phyloP scores from a whole-genome alignment of 2,888 invertebrate species.

The Amphiduros pacificus region DNA sequence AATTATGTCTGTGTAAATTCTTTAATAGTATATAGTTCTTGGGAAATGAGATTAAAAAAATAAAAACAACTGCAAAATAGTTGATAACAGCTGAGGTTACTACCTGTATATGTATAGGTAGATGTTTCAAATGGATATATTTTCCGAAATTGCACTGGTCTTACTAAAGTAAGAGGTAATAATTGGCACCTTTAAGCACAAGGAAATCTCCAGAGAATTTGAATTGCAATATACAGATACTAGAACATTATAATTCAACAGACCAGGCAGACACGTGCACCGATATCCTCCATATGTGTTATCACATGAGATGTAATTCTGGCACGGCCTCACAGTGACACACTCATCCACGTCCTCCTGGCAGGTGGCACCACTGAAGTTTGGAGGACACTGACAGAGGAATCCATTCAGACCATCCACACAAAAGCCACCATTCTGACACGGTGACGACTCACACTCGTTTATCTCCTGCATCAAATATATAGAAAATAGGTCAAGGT shows the following conservation, averaged over 20 bases:
- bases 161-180: no score
- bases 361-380: slow-evolving; percentile 69
- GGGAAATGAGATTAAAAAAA: no score
- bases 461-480: slow-evolving; percentile 29
- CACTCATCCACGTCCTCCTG: slow-evolving; percentile 41
- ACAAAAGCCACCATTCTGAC: slow-evolving; percentile 34
- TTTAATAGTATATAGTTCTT: no score
- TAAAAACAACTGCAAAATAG: no score
- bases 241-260: background rate
- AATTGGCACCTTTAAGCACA: no score
- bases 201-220: background rate
- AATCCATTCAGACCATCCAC: slow-evolving; percentile 30
- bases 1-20: no score
- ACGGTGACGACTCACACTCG: slow-evolving; percentile 34
- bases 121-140: no score
- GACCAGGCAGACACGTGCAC: slow-evolving; percentile 34
- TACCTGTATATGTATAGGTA: no score
- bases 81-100: no score
- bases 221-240: background rate
- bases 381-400: slow-evolving; percentile 31
- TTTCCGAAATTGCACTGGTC: no score
- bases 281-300: slow-evolving; percentile 35
- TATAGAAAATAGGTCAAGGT: background rate
- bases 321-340: slow-evolving; percentile 24
- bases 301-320: slow-evolving; percentile 28